phyloP scores from a whole-genome alignment of 1,140 invertebrate genomes.

The Sinonovacula constricta region DNA sequence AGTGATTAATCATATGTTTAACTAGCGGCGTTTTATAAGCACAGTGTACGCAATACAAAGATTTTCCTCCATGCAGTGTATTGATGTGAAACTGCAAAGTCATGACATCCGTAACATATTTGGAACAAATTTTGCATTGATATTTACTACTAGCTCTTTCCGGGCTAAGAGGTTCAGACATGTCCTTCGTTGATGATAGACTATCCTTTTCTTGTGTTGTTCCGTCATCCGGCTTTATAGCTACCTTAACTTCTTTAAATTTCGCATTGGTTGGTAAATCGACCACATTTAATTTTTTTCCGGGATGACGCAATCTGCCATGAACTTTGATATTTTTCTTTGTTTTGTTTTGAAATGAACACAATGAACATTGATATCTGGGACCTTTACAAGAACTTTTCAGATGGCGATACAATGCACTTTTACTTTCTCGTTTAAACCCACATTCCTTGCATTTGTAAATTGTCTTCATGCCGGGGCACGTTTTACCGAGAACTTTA shows the following conservation, averaged over 20 bases:
- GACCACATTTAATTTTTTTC: conserved; percentile 2
- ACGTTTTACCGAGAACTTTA: not conserved
- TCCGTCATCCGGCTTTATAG: conserved; percentile 28
- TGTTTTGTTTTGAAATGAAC: conserved; percentile 26
- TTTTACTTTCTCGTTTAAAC: conserved; percentile 32
- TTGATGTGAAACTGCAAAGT: conserved; percentile 48
- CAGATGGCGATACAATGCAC: conserved; percentile 41
- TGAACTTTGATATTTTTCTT: conserved; percentile 28
- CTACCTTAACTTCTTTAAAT: conserved; percentile 16
- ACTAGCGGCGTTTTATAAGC: conserved; percentile 33
- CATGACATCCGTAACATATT: not conserved
- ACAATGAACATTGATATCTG: conserved; percentile 27
- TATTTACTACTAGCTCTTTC: not conserved
- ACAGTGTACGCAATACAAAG: conserved; percentile 24
- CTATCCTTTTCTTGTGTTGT: not conserved
- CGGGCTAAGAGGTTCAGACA: no score
- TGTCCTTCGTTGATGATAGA: no score
- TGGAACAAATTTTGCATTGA: conserved; percentile 19
- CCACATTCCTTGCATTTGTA: conserved; percentile 48
- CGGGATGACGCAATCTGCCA: conserved; percentile 19
- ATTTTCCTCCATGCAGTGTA: conserved; percentile 24
- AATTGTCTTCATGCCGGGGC: conserved; percentile 4
- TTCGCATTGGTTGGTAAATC: conserved; percentile 18
- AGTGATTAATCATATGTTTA: conserved; percentile 46
- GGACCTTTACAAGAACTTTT: conserved; percentile 33